Percentiles rank a stretch among this genome's conserved stretches.
phyloP scores from a whole-genome alignment of 2,888 invertebrate genomes.

The Anodontia alba region DNA sequence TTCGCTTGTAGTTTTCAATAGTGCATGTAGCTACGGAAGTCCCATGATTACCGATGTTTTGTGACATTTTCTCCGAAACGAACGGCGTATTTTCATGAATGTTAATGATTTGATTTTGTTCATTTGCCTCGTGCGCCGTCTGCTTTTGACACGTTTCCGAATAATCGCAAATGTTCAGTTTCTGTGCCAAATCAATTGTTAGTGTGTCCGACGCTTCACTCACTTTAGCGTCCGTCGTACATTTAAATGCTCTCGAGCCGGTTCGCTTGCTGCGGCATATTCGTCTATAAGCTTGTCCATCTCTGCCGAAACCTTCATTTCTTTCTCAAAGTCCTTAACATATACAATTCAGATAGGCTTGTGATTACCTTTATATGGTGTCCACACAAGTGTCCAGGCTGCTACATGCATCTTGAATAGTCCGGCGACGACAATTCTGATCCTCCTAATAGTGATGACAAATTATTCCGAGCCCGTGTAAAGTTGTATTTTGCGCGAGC shows the following conservation, averaged over 20 bases:
- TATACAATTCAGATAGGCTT: no score
- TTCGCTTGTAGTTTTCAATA: no score
- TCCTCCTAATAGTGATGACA: neutral
- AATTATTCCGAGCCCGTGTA: neutral
- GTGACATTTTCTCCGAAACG: no score
- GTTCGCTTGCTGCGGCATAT: slow-evolving; percentile 3
- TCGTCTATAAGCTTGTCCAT: neutral
- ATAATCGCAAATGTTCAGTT: no score
- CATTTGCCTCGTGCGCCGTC: no score
- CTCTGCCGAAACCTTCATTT: neutral
- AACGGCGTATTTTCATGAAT: no score
- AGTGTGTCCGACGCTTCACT: no score
- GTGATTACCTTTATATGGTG: slow-evolving; percentile 4
- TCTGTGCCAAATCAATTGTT: no score
- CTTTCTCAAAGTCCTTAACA: neutral
- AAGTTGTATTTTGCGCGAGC: neutral
- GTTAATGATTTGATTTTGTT: no score
- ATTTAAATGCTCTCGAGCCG: neutral
- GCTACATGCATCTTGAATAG: no score
- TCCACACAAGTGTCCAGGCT: slow-evolving; percentile 1
- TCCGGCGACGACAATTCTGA: slow-evolving; percentile 2
- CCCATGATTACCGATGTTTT: no score
- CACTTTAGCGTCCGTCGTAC: slow-evolving; percentile 5
- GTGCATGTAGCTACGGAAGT: neutral
- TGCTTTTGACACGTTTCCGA: no score